A percentile compares a stretch with the other conserved stretches of the same genome.
Evolutionary conservation across 2,888 invertebrate species (phyloP).

Genomic region (Phlogophora meticulosa): DNA sequence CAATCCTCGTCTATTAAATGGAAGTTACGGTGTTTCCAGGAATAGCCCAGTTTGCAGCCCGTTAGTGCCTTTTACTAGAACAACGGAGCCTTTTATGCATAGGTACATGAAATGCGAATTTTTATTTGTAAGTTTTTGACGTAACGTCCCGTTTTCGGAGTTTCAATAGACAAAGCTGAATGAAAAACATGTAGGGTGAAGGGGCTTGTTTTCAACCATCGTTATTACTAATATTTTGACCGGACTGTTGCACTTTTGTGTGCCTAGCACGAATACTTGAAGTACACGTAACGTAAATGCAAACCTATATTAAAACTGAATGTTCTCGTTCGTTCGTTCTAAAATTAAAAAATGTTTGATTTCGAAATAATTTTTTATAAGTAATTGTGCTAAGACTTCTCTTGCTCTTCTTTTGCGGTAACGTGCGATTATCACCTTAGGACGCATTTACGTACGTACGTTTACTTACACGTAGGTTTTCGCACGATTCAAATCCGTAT

Average conservation of each 20-base stretch:
- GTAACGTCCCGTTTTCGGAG: slow-evolving; percentile 53
- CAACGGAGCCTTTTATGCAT: slow-evolving; percentile 48
- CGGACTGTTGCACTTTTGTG: not conserved
- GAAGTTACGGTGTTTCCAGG: slow-evolving; percentile 12
- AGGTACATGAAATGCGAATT: slow-evolving; percentile 43
- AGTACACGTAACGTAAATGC: no score
- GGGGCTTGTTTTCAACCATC: slow-evolving; percentile 6
- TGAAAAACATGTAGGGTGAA: slow-evolving; percentile 46
- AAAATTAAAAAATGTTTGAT: no score
- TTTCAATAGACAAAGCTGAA: slow-evolving; percentile 62
- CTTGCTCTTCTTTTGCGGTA: no score
- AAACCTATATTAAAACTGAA: no score
- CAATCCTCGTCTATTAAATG: slow-evolving; percentile 6
- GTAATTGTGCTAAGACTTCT: no score
- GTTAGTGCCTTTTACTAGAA: slow-evolving; percentile 32
- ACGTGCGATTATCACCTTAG: no score
- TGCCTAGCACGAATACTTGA: no score
- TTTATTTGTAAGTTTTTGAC: slow-evolving; percentile 58
- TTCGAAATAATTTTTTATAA: no score
- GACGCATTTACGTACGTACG: no score
- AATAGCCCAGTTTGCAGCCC: slow-evolving; percentile 14
- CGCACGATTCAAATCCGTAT: no score
- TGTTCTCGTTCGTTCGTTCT: no score
- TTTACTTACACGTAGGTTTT: no score
- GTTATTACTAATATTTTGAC: not conserved